Percentiles rank a stretch among this genome's conserved stretches.
Conservation (phyloP, 2,797 vertebrate species). For the Tauraco hartlaubi region DNA sequence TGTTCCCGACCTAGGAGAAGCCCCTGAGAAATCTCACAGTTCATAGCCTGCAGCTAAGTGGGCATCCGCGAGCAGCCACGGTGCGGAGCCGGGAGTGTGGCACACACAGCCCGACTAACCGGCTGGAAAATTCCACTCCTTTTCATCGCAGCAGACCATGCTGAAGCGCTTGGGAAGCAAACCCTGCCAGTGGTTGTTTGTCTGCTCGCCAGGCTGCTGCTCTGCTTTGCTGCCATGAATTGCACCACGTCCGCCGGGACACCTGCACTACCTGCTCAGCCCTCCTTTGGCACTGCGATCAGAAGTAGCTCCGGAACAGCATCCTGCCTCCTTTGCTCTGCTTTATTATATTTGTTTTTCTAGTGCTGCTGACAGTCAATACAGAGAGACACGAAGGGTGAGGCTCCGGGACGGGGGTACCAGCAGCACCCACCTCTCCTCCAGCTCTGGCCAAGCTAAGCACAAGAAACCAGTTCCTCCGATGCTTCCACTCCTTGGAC, state of each 20-base stretch:
- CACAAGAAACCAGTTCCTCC: neutral
- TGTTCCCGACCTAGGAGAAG: conserved; percentile 69
- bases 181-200: neutral
- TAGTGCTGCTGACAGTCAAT: neutral
- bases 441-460: neutral
- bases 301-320: neutral
- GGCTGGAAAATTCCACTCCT: conserved; percentile 65
- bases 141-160: neutral
- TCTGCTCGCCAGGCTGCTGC: neutral
- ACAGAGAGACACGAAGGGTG: neutral
- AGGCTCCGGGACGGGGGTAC: neutral
- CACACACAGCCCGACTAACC: neutral
- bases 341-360: neutral
- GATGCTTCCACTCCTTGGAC: neutral
- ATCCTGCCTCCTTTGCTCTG: neutral
- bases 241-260: neutral
- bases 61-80: neutral
- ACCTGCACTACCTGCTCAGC: neutral
- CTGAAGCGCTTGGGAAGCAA: neutral
- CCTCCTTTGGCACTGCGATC: neutral
- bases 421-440: neutral
- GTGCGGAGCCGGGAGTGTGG: neutral
- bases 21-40: conserved; percentile 65
- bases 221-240: neutral
- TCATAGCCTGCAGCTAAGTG: conserved; percentile 50